These are phyloP conservation scores for Drosophila asahinai DNA, from an alignment of 1,140 invertebrate species.

Conservation along the genomic window DNA sequence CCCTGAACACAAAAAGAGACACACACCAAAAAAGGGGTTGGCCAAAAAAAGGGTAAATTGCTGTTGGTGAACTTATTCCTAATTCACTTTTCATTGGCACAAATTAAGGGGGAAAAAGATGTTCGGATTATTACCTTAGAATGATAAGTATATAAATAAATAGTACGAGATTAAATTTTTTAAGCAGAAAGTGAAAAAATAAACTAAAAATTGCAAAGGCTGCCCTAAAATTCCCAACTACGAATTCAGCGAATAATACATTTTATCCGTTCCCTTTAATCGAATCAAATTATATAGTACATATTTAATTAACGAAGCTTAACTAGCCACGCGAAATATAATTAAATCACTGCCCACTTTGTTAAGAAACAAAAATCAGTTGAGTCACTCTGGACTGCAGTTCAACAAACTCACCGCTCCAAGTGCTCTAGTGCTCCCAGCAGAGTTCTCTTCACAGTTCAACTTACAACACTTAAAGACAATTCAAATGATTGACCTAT, in stretches of 20 bases:
- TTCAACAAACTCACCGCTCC: conserved; percentile 34
- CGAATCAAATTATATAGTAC: neutral
- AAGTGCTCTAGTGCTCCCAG: no score
- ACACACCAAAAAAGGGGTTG: neutral
- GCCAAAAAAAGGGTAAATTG: neutral
- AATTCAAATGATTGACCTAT: conserved; percentile 82
- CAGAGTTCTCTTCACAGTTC: conserved; percentile 33
- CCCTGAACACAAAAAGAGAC: neutral
- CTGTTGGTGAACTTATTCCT: neutral
- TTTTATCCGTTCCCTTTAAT: no score
- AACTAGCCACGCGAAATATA: no score
- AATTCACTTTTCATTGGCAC: conserved; percentile 17
- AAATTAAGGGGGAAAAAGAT: neutral
- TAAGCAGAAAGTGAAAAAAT: no score
- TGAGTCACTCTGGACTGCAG: conserved; percentile 18
- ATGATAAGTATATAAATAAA: no score
- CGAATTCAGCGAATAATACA: neutral
- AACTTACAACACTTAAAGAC: conserved; percentile 79
- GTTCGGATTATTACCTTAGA: no score
- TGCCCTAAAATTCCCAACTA: neutral
- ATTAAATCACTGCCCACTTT: neutral
- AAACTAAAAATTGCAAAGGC: no score
- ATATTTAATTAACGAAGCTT: neutral
- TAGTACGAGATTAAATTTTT: neutral
- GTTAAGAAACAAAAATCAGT: conserved; percentile 6